Evolutionary conservation across 1,140 invertebrate species (phyloP).

Genomic region (Aleiodes sp.): DNA sequence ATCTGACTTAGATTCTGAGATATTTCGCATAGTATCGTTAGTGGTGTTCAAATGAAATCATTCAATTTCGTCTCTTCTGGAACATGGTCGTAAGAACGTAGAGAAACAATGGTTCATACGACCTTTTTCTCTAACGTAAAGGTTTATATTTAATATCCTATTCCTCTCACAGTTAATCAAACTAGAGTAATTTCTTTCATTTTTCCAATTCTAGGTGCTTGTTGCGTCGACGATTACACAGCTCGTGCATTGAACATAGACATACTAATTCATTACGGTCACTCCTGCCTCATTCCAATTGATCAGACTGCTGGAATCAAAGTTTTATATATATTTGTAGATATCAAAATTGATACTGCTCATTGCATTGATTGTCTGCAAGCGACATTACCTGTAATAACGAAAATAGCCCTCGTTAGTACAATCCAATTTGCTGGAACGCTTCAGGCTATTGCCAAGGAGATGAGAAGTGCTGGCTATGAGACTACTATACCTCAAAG

Average conservation of each 20-base stretch:
- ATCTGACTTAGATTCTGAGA: too few species aligned
- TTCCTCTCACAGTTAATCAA: background rate
- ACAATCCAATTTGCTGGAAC: conserved; percentile 98
- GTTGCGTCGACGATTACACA: conserved; percentile 98
- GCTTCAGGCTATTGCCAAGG: conserved; percentile 80
- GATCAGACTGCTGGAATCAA: conserved; percentile 90
- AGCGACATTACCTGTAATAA: conserved; percentile 78
- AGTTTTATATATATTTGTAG: conserved; percentile 97
- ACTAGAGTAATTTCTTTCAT: background rate
- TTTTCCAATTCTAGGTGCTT: conserved; percentile 74
- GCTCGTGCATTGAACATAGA: conserved; percentile 91
- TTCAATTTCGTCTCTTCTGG: too few species aligned
- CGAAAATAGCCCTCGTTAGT: conserved; percentile 84
- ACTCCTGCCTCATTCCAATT: conserved; percentile 96
- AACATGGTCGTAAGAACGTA: too few species aligned
- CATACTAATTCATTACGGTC: conserved; percentile 96
- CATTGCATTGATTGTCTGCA: conserved; percentile 94
- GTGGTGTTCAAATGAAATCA: too few species aligned
- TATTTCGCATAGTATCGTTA: too few species aligned
- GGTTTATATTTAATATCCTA: background rate
- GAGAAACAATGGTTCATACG: too few species aligned
- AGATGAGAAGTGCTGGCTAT: conserved; percentile 79
- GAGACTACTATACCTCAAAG: conserved; percentile 87
- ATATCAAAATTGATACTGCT: conserved; percentile 88
- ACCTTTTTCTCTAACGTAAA: too few species aligned